Evolutionary conservation across 2,888 invertebrate species (phyloP), one percentile per base, ranked within the genome.

Genomic region (Drosophila anomelani): DNA sequence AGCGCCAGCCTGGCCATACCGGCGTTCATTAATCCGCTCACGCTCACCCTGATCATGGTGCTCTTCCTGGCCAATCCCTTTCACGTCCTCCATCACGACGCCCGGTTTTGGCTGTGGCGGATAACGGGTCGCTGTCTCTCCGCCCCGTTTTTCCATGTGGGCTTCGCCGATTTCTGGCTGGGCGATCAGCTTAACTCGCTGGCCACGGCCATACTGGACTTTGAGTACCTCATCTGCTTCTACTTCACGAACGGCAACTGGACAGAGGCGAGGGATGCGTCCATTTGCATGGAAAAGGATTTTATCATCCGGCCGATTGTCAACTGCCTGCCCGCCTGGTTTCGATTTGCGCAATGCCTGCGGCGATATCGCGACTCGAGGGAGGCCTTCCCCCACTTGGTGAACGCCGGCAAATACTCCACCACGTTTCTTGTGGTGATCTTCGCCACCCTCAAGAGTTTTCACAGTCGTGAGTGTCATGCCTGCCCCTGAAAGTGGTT

Each of bases 141-240:
- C 39, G 98, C 99, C 0, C 99, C 99, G 23, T 98, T 98, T 91
- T 96, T 97, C 90, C 97, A 97, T 80, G 99, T 99, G 10, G 95
- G 96, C 47, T 99, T 99, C 91, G 98, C 99, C 29, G 99, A 99
- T 93, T 99, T 99, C 94, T 99, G 99, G 99, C 95, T 99, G 92
- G 99, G 98, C 7, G 99, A 99, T 94, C 99, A 99, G 92, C 94
- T 99, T 90, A 99, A 98, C 93, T 98, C 98, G 61, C 94, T 99
- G 78, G 96, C 95, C 0, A 96, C 96, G 0, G 96, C 98, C 5
- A 95, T 99, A 78, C 93, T 98, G 15, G 99, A 99, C 93, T 96
- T 99, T 90, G 98, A 99, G 89, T 99, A 97, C 92, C 94, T 99
- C 76, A 92, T 97, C 34, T 98, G 99, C 87, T 98, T 98, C 93